phyloP scores from a whole-genome alignment of 2,888 invertebrate species.

The Oxytorus armatus region DNA sequence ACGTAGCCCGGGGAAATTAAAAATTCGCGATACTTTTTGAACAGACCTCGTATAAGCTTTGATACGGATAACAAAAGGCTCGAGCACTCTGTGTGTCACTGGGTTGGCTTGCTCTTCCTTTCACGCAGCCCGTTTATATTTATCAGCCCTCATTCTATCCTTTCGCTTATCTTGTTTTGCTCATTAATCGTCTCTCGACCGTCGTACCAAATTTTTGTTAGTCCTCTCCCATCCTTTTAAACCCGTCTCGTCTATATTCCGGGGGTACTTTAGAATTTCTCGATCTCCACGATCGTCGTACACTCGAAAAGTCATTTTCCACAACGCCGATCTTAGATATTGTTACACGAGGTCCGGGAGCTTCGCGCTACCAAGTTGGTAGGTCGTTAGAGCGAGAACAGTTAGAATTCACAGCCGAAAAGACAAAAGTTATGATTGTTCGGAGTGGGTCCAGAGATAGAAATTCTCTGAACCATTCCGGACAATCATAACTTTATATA shows the following conservation, averaged over 20 bases:
- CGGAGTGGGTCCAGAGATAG: slow-evolving; percentile 10
- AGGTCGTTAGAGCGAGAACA: slow-evolving; percentile 20
- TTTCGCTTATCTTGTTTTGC: slow-evolving; percentile 18
- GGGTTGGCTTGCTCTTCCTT: slow-evolving; percentile 23
- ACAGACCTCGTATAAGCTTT: slow-evolving; percentile 20
- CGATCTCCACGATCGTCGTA: slow-evolving; percentile 44
- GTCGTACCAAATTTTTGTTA: too few species aligned
- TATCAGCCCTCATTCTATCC: slow-evolving; percentile 11
- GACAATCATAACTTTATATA: background rate
- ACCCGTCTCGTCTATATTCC: slow-evolving; percentile 35
- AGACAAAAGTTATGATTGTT: slow-evolving; percentile 57
- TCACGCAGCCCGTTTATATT: slow-evolving; percentile 24
- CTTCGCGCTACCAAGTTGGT: slow-evolving; percentile 29
- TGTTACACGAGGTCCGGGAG: slow-evolving; percentile 54
- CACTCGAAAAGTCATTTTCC: slow-evolving; percentile 79
- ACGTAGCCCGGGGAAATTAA: too few species aligned
- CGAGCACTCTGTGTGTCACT: slow-evolving; percentile 33
- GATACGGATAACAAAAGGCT: slow-evolving; percentile 39
- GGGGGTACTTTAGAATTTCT: too few species aligned
- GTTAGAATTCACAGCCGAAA: slow-evolving; percentile 40
- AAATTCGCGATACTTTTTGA: too few species aligned
- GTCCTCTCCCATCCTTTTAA: slow-evolving; percentile 19
- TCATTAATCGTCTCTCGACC: slow-evolving; percentile 16
- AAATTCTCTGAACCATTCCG: too few species aligned
- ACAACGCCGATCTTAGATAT: slow-evolving; percentile 75